Evolutionary conservation across 1,140 invertebrate genomes (phyloP), one percentile per base, ranked within the genome.

Genomic region (Musca domestica): DNA sequence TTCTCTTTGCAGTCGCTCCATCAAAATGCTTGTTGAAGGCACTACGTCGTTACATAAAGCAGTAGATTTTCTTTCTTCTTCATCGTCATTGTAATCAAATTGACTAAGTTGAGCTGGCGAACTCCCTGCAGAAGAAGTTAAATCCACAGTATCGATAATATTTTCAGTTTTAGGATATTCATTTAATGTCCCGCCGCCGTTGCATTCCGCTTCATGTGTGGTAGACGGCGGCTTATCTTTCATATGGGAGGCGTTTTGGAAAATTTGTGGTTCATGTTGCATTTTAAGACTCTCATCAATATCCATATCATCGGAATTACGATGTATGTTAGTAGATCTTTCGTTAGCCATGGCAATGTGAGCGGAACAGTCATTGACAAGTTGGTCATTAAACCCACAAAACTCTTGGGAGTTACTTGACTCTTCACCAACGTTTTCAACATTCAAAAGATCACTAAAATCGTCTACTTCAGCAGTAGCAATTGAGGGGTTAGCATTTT

Each of bases 261-360:
- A 80, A 22, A 78, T 78, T 69, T 80, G 74, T 1, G 78, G 77
- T 69, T 80, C 75, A 61, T 80, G 78, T 63, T 75, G 71, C 48
- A 73, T 73, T 52, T 76, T 74, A 6, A 80, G 49, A 27, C 73
- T 70, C 69, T 78, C 76, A 67, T 80, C 78, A 19, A 80, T 80
- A n/a, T 80, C 78, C 78, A 80, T 80, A 68, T 80, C 78, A 54
- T 80, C 77, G 1, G 78, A 80, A 68, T 78, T 76, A 30, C 76
- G 73, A 15, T 77, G 75, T 10, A 48, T 63, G 15, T 67, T 56
- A 54, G 34, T 12, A 41, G n/a, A n/a, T n/a, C 25, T 19, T 4
- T 47, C 14, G 3, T 25, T 15, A 19, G 34, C 30, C 20, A 54
- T 20, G 14, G 34, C 9, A 22, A 56, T 12, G 49, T 58, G 48